Percentiles rank a stretch among this genome's conserved stretches.
Evolutionary conservation across 2,888 invertebrate genomes (phyloP).

Genomic region (Sinelater perroti): DNA sequence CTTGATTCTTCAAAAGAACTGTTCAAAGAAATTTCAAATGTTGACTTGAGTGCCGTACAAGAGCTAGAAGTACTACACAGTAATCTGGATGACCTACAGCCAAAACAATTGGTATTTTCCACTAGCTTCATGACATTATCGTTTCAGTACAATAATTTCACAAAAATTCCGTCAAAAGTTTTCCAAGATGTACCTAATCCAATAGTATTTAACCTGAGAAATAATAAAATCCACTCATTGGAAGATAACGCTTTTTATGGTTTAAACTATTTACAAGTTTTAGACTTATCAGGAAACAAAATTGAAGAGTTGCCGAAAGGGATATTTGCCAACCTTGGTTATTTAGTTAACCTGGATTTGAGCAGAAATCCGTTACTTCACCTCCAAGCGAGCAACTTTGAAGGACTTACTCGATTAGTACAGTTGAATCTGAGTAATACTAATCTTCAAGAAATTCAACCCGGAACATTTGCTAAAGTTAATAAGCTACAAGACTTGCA

Average conservation of each 20-base stretch:
- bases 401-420: background rate
- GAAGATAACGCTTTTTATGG: slow-evolving; percentile 1
- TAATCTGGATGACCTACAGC: too few species aligned
- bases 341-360: slow-evolving; percentile 7
- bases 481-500: background rate
- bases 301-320: background rate
- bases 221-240: slow-evolving; percentile 9
- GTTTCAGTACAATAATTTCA: too few species aligned
- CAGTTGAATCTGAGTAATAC: slow-evolving; percentile 1
- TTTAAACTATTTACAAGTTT: slow-evolving; percentile 1
- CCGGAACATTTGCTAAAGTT: slow-evolving; percentile 1
- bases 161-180: too few species aligned
- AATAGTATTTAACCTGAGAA: too few species aligned
- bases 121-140: too few species aligned
- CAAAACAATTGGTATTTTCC: too few species aligned
- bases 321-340: background rate
- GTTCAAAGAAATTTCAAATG: too few species aligned
- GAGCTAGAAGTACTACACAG: too few species aligned
- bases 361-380: background rate
- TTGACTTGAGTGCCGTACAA: too few species aligned
- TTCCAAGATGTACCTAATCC: too few species aligned
- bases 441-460: slow-evolving; percentile 1
- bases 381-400: background rate
- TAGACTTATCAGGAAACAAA: slow-evolving; percentile 3
- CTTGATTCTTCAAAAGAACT: too few species aligned